These are phyloP conservation scores for Petrocephalus microphthalmus DNA, from an alignment of 2,113 vertebrate species.

Conservation along the genomic window DNA sequence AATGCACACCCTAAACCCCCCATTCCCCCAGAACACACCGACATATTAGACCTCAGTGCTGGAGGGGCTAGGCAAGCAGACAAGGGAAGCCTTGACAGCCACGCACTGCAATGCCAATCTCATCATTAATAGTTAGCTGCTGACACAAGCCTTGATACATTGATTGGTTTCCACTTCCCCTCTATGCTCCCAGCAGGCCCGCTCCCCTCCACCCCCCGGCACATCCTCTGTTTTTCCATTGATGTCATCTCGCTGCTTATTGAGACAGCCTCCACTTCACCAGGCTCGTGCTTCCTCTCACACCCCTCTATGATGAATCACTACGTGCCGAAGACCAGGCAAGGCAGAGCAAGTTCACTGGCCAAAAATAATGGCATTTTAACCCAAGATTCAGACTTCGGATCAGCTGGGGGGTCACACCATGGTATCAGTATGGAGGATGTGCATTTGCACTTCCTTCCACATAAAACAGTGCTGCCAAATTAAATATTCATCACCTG, in stretches of 20 bases:
- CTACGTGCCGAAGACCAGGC: not conserved
- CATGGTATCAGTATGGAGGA: slow-evolving; percentile 21
- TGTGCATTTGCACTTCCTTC: slow-evolving; percentile 43
- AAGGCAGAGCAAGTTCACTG: not conserved
- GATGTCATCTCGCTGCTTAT: not conserved
- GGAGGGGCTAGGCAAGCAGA: slow-evolving; percentile 44
- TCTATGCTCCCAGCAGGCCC: not conserved
- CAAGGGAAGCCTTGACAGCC: slow-evolving; percentile 39
- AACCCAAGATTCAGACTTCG: not conserved
- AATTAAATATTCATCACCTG: slow-evolving; percentile 62
- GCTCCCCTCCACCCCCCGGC: not conserved
- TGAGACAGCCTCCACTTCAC: not conserved
- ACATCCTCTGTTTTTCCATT: slow-evolving; percentile 1
- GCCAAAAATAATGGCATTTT: not conserved
- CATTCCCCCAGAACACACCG: not conserved
- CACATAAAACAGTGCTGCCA: slow-evolving; percentile 35
- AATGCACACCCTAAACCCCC: slow-evolving; percentile 2
- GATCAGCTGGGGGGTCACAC: not conserved
- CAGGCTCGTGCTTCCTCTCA: not conserved
- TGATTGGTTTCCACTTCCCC: slow-evolving; percentile 36
- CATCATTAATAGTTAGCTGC: slow-evolving; percentile 51
- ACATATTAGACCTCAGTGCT: slow-evolving; percentile 42
- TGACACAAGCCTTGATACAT: slow-evolving; percentile 42
- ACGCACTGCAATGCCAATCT: slow-evolving; percentile 42
- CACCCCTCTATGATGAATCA: not conserved